Conservation (phyloP, 1,140 invertebrate species). For the Drosophila cardini region DNA sequence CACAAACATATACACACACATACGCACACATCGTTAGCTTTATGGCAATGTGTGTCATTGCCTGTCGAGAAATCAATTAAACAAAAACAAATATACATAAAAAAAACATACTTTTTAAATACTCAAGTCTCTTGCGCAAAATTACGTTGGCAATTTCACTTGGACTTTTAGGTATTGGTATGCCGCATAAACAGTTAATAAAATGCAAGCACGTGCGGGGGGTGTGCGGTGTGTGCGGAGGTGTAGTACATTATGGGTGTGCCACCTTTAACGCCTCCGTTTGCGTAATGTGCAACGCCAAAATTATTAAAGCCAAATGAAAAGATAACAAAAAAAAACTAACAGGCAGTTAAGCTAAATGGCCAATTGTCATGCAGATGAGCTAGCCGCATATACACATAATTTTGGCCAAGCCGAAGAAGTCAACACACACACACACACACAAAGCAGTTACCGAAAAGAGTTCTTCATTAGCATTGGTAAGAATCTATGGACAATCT, state of each 20-base stretch:
- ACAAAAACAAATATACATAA: constrained; percentile 38
- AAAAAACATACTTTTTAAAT: constrained; percentile 9
- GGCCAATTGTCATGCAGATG: constrained; percentile 71
- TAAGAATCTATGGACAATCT: constrained; percentile 35
- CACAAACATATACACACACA: constrained; percentile 43
- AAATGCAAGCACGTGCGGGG: constrained; percentile 52
- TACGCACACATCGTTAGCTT: constrained; percentile 31
- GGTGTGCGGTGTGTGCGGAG: neutral
- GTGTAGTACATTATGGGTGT: constrained; percentile 10
- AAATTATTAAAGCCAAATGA: constrained; percentile 17
- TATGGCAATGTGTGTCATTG: constrained; percentile 82
- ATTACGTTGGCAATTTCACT: constrained; percentile 81
- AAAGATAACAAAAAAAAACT: constrained; percentile 10
- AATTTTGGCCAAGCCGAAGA: neutral
- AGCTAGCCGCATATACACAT: constrained; percentile 24
- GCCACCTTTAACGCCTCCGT: constrained; percentile 42
- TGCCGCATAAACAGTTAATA: constrained; percentile 64
- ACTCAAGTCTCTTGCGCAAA: constrained; percentile 64
- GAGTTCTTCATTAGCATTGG: constrained; percentile 32
- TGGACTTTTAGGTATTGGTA: constrained; percentile 55
- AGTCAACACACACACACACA: constrained; percentile 1
- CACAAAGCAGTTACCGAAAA: constrained; percentile 22
- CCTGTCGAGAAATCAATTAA: constrained; percentile 80
- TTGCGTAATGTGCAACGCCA: constrained; percentile 60
- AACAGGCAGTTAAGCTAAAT: constrained; percentile 25